phyloP scores from a whole-genome alignment of 2,113 vertebrate species.

The Lepisosteus osseus region DNA sequence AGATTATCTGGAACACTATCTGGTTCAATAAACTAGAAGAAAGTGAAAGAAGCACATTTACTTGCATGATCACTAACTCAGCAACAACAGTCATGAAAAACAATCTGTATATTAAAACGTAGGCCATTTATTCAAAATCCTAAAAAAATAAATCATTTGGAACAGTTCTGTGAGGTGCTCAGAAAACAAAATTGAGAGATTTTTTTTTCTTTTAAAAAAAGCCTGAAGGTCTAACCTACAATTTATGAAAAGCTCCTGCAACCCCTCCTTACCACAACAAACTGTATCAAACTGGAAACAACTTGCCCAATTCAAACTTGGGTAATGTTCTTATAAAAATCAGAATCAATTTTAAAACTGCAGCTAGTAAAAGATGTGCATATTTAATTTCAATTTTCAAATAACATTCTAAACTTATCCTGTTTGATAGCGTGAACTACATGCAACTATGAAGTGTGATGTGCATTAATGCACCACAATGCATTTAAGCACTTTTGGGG shows the following conservation, averaged over 20 bases:
- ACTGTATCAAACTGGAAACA: neutral
- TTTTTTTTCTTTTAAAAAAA: neutral
- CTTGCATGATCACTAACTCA: no score
- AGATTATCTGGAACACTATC: no score
- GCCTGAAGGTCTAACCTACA: neutral
- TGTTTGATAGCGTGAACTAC: no score
- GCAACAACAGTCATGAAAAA: neutral
- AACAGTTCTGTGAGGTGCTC: neutral
- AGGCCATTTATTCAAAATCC: neutral
- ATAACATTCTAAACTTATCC: no score
- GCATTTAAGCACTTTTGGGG: neutral
- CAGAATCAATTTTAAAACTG: neutral
- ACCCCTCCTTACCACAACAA: neutral
- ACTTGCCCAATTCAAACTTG: neutral
- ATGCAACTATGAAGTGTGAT: no score
- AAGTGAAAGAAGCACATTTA: no score
- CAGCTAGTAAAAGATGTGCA: conserved; percentile 1
- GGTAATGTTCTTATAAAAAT: neutral
- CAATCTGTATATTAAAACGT: neutral
- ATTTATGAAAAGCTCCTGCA: neutral
- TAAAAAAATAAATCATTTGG: neutral
- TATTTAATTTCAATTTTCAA: neutral
- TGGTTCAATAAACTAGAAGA: no score
- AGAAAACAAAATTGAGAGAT: neutral
- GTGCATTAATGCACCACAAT: neutral